These are phyloP conservation scores for Neolamprologus tretocephalus DNA, from an alignment of 2,113 vertebrate genomes.

Conservation along the genomic window DNA sequence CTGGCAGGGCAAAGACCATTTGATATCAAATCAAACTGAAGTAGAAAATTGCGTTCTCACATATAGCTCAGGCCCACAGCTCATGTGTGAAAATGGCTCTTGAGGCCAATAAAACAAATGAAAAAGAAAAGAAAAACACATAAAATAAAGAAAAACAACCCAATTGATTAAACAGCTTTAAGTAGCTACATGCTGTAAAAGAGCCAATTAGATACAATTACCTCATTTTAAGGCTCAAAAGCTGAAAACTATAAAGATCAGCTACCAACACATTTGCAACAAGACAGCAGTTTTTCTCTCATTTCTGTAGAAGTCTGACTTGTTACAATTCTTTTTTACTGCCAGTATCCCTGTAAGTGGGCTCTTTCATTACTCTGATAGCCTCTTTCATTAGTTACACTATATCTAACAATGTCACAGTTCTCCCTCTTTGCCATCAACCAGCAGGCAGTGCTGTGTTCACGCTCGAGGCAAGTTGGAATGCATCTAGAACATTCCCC, in stretches of 20 bases:
- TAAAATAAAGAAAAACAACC: not conserved
- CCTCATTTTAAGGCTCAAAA: not conserved
- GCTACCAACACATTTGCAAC: not conserved
- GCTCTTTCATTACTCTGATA: not conserved
- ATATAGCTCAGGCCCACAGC: not conserved
- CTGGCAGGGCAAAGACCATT: not conserved
- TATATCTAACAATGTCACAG: not conserved
- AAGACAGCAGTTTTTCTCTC: not conserved
- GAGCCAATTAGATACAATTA: not conserved
- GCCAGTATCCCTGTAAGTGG: not conserved
- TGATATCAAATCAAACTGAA: not conserved
- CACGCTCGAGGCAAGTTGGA: not conserved
- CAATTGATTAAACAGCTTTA: not conserved
- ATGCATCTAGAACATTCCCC: constrained; percentile 17
- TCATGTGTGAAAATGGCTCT: not conserved
- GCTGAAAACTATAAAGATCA: not conserved
- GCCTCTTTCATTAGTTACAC: not conserved
- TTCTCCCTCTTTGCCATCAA: not conserved
- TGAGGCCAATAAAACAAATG: not conserved
- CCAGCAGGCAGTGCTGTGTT: constrained; percentile 37
- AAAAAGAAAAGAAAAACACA: not conserved
- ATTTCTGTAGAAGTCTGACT: not conserved
- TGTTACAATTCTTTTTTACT: not conserved
- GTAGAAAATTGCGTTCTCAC: not conserved
- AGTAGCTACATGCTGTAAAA: not conserved